phyloP scores from a whole-genome alignment of 30 jellyfish, hydroid and myxozoan genomes.

The Aurelia sp. region DNA sequence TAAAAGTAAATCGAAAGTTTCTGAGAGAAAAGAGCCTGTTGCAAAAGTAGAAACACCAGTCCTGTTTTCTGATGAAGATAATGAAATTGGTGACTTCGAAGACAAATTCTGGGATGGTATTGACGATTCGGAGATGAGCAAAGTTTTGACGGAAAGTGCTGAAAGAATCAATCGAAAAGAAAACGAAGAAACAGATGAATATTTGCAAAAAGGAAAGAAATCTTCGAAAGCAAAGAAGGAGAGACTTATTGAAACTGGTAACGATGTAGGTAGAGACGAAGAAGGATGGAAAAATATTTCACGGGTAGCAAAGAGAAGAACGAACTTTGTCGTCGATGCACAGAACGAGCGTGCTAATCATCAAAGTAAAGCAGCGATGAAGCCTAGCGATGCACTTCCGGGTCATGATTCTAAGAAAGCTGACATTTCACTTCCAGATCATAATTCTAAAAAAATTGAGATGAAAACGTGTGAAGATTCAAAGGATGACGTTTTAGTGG shows the following conservation, averaged over 20 bases:
- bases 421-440: neutral
- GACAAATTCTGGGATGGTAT: slow-evolving; percentile 37
- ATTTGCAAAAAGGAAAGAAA: neutral
- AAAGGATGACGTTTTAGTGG: neutral
- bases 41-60: slow-evolving; percentile 28
- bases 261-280: neutral
- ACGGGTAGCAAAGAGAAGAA: neutral
- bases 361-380: neutral
- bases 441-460: neutral
- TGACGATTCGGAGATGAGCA: slow-evolving; percentile 11
- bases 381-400: neutral
- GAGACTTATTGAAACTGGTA: neutral
- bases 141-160: neutral
- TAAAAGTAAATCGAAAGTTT: too few species aligned
- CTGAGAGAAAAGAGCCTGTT: neutral
- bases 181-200: neutral
- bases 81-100: neutral
- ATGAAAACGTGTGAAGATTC: neutral
- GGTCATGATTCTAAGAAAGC: neutral
- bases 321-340: too few species aligned
- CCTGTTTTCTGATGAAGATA: slow-evolving; percentile 23
- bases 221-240: neutral
- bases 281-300: neutral
- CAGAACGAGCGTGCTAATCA: neutral
- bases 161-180: neutral